phyloP scores from a whole-genome alignment of 2,113 vertebrate genomes.

The Noturus placidus region DNA sequence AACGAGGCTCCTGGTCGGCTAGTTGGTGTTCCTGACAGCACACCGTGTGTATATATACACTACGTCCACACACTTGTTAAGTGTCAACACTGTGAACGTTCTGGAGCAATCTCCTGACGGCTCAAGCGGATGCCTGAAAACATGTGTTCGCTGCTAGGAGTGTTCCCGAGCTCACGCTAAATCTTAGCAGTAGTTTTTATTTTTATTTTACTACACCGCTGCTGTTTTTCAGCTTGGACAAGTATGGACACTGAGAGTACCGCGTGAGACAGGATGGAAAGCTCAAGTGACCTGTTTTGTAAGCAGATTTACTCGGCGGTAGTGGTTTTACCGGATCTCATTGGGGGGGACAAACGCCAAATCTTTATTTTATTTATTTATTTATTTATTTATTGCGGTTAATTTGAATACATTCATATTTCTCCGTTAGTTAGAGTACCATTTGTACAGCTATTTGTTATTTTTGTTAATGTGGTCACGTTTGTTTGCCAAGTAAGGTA shows the following conservation, averaged over 20 bases:
- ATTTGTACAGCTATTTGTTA: neutral
- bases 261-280: neutral
- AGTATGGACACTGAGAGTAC: neutral
- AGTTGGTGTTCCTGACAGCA: neutral
- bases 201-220: neutral
- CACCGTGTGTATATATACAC: too few relatives aligned
- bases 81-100: neutral
- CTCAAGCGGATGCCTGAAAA: neutral
- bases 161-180: neutral
- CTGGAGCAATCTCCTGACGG: neutral
- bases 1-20: too few relatives aligned
- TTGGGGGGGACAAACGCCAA: neutral
- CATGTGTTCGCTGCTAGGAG: neutral
- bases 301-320: neutral
- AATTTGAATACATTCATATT: neutral
- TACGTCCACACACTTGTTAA: neutral
- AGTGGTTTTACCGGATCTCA: too few relatives aligned
- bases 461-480: neutral
- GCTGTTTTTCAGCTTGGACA: neutral
- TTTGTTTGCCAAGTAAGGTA: neutral
- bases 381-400: neutral
- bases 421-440: neutral
- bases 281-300: neutral
- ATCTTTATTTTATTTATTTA: neutral
- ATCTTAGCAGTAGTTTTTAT: neutral